Conservation (phyloP, 2,113 vertebrate genomes). For the Odontesthes bonariensis region DNA sequence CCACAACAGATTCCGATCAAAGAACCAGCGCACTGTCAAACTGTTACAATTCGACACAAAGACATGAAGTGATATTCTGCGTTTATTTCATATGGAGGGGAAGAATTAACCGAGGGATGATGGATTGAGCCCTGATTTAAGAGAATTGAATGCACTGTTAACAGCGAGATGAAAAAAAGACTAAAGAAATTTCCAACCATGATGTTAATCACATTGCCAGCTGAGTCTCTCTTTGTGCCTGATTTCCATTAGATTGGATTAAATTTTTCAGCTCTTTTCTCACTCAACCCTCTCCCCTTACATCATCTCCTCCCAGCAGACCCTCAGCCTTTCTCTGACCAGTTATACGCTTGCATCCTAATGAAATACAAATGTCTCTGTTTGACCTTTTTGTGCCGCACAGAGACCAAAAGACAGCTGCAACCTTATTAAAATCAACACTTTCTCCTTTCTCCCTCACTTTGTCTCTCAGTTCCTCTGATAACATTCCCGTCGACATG, state of each 20-base stretch:
- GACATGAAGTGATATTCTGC: not conserved
- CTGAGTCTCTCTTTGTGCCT: conserved; percentile 26
- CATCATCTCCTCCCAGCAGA: conserved; percentile 32
- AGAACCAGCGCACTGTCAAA: conserved; percentile 11
- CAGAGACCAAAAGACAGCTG: conserved; percentile 50
- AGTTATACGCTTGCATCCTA: conserved; percentile 19
- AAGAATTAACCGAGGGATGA: not conserved
- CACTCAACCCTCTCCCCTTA: conserved; percentile 8
- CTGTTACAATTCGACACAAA: conserved; percentile 21
- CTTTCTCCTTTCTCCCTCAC: conserved; percentile 25
- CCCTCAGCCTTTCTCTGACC: conserved; percentile 26
- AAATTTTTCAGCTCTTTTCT: conserved; percentile 28
- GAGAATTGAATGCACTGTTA: conserved; percentile 8
- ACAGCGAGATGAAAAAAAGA: conserved; percentile 12
- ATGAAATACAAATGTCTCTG: conserved; percentile 73
- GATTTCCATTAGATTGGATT: conserved; percentile 52
- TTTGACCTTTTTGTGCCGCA: conserved; percentile 63
- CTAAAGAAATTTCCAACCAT: not conserved
- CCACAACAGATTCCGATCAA: conserved; percentile 16
- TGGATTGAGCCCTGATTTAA: conserved; percentile 8
- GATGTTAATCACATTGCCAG: conserved; percentile 64
- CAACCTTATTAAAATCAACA: conserved; percentile 62
- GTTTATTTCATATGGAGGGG: conserved; percentile 10
- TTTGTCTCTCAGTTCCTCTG: conserved; percentile 42
- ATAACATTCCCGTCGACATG: conserved; percentile 47